Evolutionary conservation across 2,797 vertebrate species (phyloP), one percentile per base, ranked within the genome.

Genomic region (Rhynchotus rufescens): DNA sequence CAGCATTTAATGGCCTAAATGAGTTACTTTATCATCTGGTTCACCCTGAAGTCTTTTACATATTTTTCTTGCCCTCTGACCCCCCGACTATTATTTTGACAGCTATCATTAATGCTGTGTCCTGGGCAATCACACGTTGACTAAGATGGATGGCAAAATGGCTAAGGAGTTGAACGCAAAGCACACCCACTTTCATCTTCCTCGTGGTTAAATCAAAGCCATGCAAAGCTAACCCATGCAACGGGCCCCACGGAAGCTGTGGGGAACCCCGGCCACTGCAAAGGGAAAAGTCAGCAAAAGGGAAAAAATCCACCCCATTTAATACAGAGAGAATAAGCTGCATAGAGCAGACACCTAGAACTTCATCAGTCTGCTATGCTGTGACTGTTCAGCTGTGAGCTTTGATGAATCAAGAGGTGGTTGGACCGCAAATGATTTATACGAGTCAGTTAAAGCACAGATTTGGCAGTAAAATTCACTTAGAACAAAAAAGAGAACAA

Each of bases 51-150:
- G 98, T 98, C 97, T 98, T 99, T 98, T 98, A 98, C 98, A 98
- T 98, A 98, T 97, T 98, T 98, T 97, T 95, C 96, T 97, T 95
- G 97, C 98, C 97, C 97, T 98, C 98, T 98, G 97, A 98, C 98
- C 97, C 93, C 66, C 80, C 95, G 94, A 97, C 97, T 96, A 98
- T 98, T 98, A 98, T 98, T 98, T 98, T 96, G 97, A 98, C 97
- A 97, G 96, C 94, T 97, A 97, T 97, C 96, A 96, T 97, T 98
- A 98, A 97, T 97, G 98, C 96, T 84, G 78, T 95, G 92, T 97
- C 96, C 96, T 93, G 84, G 97, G 96, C 97, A 98, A 98, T 96
- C 96, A 98, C 96, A 96, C 97, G 95, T 79, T 94, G 96, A 98
- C 98, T 98, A 97, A 97, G 98, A 98, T 94, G 97, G 98, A 98